These are phyloP conservation scores for Paragorgia papillata DNA, from an alignment of 92 coral and sea anemone genomes.

Conservation along the genomic window DNA sequence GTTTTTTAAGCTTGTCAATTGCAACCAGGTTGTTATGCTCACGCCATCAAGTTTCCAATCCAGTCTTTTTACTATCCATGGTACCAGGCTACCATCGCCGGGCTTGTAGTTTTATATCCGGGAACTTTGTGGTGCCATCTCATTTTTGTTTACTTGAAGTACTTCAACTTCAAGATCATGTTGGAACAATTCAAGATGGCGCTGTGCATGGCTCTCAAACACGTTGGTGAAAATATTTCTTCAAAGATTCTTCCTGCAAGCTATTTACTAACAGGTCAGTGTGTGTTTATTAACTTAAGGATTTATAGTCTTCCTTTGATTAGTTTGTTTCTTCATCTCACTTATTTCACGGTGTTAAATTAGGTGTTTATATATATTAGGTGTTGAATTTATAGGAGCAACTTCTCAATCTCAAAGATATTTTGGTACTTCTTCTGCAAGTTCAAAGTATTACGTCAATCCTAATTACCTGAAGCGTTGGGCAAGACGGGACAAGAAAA, in stretches of 20 bases:
- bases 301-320: neutral
- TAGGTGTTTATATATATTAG: neutral
- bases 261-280: slow-evolving; percentile 10
- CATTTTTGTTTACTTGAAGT: neutral
- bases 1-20: no score
- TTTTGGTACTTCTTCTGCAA: slow-evolving; percentile 64
- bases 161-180: no score
- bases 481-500: slow-evolving; percentile 89
- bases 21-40: no score
- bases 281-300: neutral
- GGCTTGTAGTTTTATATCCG: no score
- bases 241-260: slow-evolving; percentile 8
- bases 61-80: no score
- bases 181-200: slow-evolving; percentile 22
- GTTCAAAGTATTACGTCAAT: slow-evolving; percentile 82
- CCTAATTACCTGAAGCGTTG: slow-evolving; percentile 96
- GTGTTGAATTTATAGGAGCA: neutral
- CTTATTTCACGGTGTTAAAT: neutral
- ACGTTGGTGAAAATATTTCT: neutral
- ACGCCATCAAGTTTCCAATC: no score
- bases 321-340: neutral
- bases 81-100: no score
- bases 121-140: neutral
- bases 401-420: slow-evolving; percentile 35
- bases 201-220: neutral